A percentile compares a stretch with the other conserved stretches of the same genome.
Evolutionary conservation across 2,888 invertebrate species (phyloP).

Genomic region (Tribolium freemani): DNA sequence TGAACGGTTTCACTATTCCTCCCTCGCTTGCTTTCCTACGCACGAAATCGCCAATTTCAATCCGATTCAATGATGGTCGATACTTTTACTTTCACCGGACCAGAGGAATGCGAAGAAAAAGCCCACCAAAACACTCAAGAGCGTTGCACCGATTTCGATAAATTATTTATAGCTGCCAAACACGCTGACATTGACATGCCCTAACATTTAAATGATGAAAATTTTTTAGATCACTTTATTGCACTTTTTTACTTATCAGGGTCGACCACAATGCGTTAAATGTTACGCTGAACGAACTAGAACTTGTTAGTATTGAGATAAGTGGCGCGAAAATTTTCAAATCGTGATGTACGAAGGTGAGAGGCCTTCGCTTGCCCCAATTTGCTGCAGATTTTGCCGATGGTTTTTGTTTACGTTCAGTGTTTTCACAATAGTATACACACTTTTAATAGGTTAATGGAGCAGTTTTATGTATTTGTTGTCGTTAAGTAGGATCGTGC

Average conservation of each 20-base stretch:
- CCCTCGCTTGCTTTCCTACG: conserved; percentile 34
- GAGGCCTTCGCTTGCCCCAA: not conserved
- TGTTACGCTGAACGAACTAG: conserved; percentile 24
- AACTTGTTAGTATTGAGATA: conserved; percentile 41
- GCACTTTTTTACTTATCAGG: conserved; percentile 36
- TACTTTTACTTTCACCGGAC: conserved; percentile 25
- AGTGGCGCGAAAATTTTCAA: conserved; percentile 8
- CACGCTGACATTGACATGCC: conserved; percentile 21
- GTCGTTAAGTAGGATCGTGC: conserved; percentile 21
- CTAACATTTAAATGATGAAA: conserved; percentile 22
- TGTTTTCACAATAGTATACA: conserved; percentile 27
- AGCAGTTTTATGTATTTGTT: conserved; percentile 35
- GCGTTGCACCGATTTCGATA: not conserved
- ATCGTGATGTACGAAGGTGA: not conserved
- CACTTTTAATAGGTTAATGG: conserved; percentile 35
- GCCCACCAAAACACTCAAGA: not conserved
- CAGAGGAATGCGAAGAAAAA: conserved; percentile 5
- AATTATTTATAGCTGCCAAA: not conserved
- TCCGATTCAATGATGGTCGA: conserved; percentile 11
- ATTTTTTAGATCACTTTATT: conserved; percentile 19
- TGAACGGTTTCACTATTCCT: conserved; percentile 37
- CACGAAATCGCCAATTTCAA: conserved; percentile 6
- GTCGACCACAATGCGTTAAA: conserved; percentile 34
- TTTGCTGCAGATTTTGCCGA: not conserved
- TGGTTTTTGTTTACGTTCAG: not conserved